Conservation (phyloP, 2,888 invertebrate genomes). For the Noctuana brunneofusca region DNA sequence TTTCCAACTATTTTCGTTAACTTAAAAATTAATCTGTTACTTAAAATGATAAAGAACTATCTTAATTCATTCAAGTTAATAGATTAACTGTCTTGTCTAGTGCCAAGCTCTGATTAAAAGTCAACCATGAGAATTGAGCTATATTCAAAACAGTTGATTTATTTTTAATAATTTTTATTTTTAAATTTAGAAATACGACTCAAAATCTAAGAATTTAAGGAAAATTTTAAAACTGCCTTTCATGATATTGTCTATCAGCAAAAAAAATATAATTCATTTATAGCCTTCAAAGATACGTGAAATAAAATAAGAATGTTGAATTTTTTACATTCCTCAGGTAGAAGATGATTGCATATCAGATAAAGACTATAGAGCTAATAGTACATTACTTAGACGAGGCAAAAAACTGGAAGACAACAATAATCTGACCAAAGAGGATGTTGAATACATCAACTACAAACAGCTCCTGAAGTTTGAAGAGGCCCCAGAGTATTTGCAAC, state of each 20-base stretch:
- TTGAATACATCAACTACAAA: constrained; percentile 75
- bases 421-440: constrained; percentile 73
- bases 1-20: no score
- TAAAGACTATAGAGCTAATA: constrained; percentile 52
- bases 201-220: no score
- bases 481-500: constrained; percentile 92
- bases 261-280: not conserved
- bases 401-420: constrained; percentile 77
- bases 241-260: constrained; percentile 32
- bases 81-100: no score
- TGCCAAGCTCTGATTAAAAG: no score
- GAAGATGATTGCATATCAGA: constrained; percentile 61
- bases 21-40: no score
- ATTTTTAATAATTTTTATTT: no score
- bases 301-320: not conserved
- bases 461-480: constrained; percentile 78
- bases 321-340: constrained; percentile 48
- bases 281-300: not conserved
- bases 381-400: constrained; percentile 61
- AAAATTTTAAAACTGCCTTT: no score
- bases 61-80: no score
- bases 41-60: no score
- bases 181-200: no score
- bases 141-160: no score
- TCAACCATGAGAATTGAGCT: no score